Evolutionary conservation across 2,888 invertebrate species (phyloP), one percentile per base, ranked within the genome.

Genomic region (Caenorhabditis doughertyi): DNA sequence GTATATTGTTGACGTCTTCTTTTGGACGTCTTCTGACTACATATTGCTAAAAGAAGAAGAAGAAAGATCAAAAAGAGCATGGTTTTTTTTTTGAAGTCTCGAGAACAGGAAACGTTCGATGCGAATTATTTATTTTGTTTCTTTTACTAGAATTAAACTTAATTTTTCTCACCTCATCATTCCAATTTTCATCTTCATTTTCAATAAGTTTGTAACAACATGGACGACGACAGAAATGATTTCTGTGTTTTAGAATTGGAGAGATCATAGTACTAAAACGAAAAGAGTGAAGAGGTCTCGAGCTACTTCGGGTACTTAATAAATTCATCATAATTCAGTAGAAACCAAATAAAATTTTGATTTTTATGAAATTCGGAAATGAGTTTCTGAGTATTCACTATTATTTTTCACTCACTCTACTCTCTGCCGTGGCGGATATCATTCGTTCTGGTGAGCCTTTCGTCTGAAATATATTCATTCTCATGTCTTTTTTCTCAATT

Each of bases 351-450:
- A 47, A 70, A 27, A 29, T 5, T 23, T 70, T 58, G 53, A 62
- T 27, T 47, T 53, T 65, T 51, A 65, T 51, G 51, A 65, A 35
- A 29, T 65, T 65, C 65, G 65, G 65, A 65, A 65, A 49, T 25
- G 9, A 51, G 44, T 9, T 3, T 9, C 3, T 5, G 44, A 5
- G 25, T 25, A 25, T 13, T 51, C 8, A 5, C 21, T 29, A n/a
- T 2, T 64, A 1, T 13, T 16, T 16, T 7, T 32, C n/a, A 60
- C 77, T 73, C 39, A 77, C 82, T 51, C 56, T 67, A 53, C 77
- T 77, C 42, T 72, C 82, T 27, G 47, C 13, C 39, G 82, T 82
- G 9, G 68, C 67, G 27, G 82, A 82, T 39, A 82, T 29, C n/a
- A 58, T 35, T 42, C 68, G 67, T 42, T 74, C 68, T 25, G 81